phyloP scores from a whole-genome alignment of 1,140 invertebrate genomes.

The Bactericera cockerelli region DNA sequence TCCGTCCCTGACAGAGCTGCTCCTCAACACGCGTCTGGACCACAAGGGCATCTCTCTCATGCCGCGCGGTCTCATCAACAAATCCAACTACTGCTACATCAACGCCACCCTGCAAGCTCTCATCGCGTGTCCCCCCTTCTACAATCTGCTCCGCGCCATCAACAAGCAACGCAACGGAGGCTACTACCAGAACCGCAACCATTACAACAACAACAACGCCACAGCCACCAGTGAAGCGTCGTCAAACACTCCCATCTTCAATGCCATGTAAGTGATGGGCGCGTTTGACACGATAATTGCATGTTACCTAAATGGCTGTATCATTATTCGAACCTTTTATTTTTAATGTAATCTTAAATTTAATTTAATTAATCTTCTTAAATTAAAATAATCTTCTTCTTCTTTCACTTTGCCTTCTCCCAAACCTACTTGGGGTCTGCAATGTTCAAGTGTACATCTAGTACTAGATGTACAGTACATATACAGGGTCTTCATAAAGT shows the following conservation, averaged over 20 bases:
- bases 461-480: too few species aligned
- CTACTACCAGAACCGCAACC: not conserved
- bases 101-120: slow-evolving; percentile 83
- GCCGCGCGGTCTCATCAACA: slow-evolving; percentile 76
- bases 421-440: too few species aligned
- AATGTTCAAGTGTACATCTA: too few species aligned
- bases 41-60: slow-evolving; percentile 53
- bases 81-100: slow-evolving; percentile 89
- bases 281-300: not conserved
- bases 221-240: slow-evolving; percentile 21
- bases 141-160: slow-evolving; percentile 68
- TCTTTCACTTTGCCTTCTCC: too few species aligned
- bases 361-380: too few species aligned
- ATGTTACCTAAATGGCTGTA: slow-evolving; percentile 15
- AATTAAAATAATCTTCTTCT: too few species aligned
- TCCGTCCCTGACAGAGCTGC: slow-evolving; percentile 41
- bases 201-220: not conserved
- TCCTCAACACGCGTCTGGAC: slow-evolving; percentile 53
- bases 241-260: slow-evolving; percentile 74
- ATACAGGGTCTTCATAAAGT: too few species aligned
- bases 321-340: too few species aligned
- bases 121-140: slow-evolving; percentile 83
- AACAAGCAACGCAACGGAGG: not conserved
- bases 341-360: too few species aligned
- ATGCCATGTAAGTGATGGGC: slow-evolving; percentile 78